Evolutionary conservation across 2,888 invertebrate species (phyloP), one percentile per base, ranked within the genome.

Genomic region (Zygaena filipendulae): DNA sequence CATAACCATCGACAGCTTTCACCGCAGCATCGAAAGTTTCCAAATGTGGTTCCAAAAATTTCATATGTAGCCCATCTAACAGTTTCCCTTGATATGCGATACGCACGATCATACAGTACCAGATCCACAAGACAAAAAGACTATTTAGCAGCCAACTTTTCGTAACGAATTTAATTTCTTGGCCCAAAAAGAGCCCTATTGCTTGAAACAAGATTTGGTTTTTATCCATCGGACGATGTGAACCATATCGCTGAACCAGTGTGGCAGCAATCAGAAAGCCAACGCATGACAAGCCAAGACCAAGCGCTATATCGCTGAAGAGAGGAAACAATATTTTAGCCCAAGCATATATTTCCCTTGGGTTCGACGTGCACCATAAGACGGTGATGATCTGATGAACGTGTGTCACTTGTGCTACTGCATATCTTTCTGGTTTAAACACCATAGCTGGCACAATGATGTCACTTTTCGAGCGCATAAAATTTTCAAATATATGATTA

Each of bases 31-130:
- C 42, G 4, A 62, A 19, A 0, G 49, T 43, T 2, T 30, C 30
- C 7, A 61, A 40, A 3, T 47, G 57, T 3, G 51, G 46, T 35
- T 69, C 70, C 12, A 61, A 37, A 18, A 51, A 38, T 18, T 36
- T 33, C 5, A 38, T 53, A 12, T 57, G 59, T 28, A 71, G 38
- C 5, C 48, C 51, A 3, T 60, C 35, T 0, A 68, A 49, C 0
- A 71, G 47, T 11, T 54, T 51, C 3, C 62, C 58, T 43, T 63
- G 62, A 33, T 66, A 68, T 13, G 42, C 53, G n/a, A 62, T 57
- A 11, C 64, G 56, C n/a, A 63, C 40, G 11, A 71, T 36, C 11
- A 64, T 44, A 30, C 60, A 59, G 38, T 53, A 66, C 64, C 66
- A 68, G 37, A 71, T 45, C 70, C 69, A 71, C 9, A 59, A 27